Evolutionary conservation across 2,113 vertebrate species (phyloP).

Genomic region (Excalfactoria chinensis): DNA sequence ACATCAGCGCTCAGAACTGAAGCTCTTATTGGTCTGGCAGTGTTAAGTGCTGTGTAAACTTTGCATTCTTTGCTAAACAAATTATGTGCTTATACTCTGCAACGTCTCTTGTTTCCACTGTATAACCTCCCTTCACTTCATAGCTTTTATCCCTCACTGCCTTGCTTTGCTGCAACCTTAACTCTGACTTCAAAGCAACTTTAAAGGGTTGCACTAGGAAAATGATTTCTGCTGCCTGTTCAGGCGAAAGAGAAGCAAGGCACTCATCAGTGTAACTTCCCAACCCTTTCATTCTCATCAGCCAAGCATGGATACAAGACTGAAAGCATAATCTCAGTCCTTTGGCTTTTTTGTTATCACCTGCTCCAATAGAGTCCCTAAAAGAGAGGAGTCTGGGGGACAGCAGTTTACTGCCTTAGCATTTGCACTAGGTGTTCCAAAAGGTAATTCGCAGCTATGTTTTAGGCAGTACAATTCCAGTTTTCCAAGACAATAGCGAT

Average conservation of each 20-base stretch:
- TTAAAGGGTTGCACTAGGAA: background rate
- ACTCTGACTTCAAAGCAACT: background rate
- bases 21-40: conserved; percentile 4
- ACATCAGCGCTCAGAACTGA: background rate
- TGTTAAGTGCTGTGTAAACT: background rate
- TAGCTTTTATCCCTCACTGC: background rate
- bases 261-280: background rate
- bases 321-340: background rate
- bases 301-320: background rate
- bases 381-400: background rate
- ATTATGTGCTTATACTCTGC: background rate
- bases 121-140: background rate
- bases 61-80: background rate
- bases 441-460: background rate
- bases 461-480: background rate
- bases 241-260: background rate
- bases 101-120: background rate
- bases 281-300: background rate
- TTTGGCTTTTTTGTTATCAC: background rate
- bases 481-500: background rate
- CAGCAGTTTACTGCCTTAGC: background rate
- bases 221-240: background rate
- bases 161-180: background rate
- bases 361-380: background rate
- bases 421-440: background rate